A percentile compares a stretch with the other conserved stretches of the same genome.
phyloP scores from a whole-genome alignment of 2,888 invertebrate species.

The Campoplex capitator region DNA sequence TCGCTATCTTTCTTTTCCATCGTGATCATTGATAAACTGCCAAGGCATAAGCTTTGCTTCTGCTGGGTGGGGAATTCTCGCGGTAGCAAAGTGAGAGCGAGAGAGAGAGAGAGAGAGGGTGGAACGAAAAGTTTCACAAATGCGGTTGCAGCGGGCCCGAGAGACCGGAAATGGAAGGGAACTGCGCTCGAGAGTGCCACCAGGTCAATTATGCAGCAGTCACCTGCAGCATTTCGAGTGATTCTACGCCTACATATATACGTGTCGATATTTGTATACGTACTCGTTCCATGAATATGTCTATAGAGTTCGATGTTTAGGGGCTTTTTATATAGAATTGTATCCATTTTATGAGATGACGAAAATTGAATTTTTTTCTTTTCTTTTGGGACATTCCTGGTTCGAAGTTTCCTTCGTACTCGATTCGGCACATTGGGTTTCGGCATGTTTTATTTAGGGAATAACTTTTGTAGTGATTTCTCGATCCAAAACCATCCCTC shows the following conservation, averaged over 20 bases:
- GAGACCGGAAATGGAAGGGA: conserved; percentile 63
- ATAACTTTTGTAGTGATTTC: neutral
- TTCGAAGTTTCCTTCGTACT: neutral
- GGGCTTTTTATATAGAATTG: neutral
- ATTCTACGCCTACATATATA: conserved; percentile 3
- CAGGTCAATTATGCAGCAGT: conserved; percentile 70
- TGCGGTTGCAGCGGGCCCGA: conserved; percentile 23
- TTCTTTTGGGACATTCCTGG: neutral
- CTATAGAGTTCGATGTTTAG: neutral
- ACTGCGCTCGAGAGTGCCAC: conserved; percentile 49
- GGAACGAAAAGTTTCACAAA: conserved; percentile 55
- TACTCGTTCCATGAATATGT: neutral
- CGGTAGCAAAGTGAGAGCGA: neutral
- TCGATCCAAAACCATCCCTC: neutral
- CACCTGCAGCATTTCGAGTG: conserved; percentile 61
- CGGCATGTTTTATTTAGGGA: neutral
- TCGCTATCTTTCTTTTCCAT: conserved; percentile 14
- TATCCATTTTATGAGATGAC: neutral
- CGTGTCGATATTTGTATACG: neutral
- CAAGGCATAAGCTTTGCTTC: conserved; percentile 54
- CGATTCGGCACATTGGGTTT: neutral
- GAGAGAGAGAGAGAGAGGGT: conserved; percentile 34
- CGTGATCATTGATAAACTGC: conserved; percentile 68
- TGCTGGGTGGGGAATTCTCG: conserved; percentile 44
- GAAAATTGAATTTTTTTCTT: neutral